Conservation (phyloP, 1,140 invertebrate genomes). For the Pogonus chalceus region DNA sequence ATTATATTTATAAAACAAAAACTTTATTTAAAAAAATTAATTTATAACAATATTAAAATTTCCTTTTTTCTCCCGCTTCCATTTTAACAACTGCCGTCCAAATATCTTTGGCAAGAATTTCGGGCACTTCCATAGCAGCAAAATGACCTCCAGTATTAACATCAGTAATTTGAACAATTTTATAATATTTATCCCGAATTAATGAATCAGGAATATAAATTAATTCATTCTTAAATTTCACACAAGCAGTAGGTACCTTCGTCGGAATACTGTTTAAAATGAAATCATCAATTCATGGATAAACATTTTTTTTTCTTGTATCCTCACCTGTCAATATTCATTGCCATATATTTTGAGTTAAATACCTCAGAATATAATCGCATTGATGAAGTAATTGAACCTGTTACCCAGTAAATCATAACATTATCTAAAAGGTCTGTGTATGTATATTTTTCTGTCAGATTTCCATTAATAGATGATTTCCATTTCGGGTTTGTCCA, state of each 20-base stretch:
- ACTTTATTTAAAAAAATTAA: too few species aligned
- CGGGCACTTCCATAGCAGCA: conserved; percentile 68
- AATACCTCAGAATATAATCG: conserved; percentile 52
- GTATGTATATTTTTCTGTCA: conserved; percentile 45
- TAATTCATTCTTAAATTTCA: conserved; percentile 55
- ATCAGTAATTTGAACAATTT: conserved; percentile 52
- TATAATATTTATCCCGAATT: conserved; percentile 46
- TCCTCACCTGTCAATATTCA: conserved; percentile 2
- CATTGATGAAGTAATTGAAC: conserved; percentile 53
- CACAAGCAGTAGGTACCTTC: conserved; percentile 51
- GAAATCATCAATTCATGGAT: conserved; percentile 3
- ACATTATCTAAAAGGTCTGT: conserved; percentile 62
- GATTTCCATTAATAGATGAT: conserved; percentile 43
- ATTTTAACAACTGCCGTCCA: conserved; percentile 22
- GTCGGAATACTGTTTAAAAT: conserved; percentile 45
- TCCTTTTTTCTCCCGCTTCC: too few species aligned
- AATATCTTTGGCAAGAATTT: conserved; percentile 55
- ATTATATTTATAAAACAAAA: too few species aligned
- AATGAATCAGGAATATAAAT: conserved; percentile 45
- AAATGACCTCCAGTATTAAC: conserved; percentile 71
- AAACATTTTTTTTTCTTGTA: not conserved
- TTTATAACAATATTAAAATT: too few species aligned
- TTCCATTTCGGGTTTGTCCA: conserved; percentile 44
- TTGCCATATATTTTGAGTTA: conserved; percentile 9
- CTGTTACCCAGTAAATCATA: conserved; percentile 68